These are phyloP conservation scores for Eilema griseolum DNA, from an alignment of 2,888 invertebrate genomes.

Conservation along the genomic window DNA sequence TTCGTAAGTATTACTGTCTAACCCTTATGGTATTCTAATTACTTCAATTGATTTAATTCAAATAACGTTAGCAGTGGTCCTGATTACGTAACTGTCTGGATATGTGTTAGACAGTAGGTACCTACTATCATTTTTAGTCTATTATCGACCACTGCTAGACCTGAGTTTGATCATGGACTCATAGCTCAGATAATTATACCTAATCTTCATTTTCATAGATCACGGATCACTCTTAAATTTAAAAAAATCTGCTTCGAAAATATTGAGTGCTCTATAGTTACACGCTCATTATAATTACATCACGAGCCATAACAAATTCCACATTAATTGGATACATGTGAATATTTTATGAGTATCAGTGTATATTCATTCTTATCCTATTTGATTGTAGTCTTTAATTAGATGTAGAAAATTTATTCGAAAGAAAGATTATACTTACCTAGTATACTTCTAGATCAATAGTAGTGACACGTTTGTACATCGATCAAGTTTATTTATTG, in stretches of 20 bases:
- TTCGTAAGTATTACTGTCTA: neutral
- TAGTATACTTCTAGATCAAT: neutral
- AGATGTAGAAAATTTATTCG: neutral
- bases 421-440: neutral
- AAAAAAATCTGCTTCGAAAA: slow-evolving; percentile 15
- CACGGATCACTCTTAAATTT: slow-evolving; percentile 16
- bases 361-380: neutral
- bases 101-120: slow-evolving; percentile 41
- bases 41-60: slow-evolving; percentile 32
- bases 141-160: neutral
- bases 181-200: slow-evolving; percentile 18
- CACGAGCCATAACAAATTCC: too few relatives aligned
- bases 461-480: neutral
- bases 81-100: slow-evolving; percentile 61
- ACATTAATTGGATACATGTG: neutral
- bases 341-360: neutral
- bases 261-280: neutral
- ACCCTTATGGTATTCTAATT: slow-evolving; percentile 28
- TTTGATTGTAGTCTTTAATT: neutral
- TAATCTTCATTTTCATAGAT: slow-evolving; percentile 3
- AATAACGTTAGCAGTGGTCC: slow-evolving; percentile 22
- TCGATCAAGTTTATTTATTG: neutral
- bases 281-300: neutral
- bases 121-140: neutral
- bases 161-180: slow-evolving; percentile 2